Percentiles rank a stretch among this genome's conserved stretches.
These are phyloP conservation scores for Bombus polaris DNA, from an alignment of 1,140 invertebrate species.

Conservation along the genomic window DNA sequence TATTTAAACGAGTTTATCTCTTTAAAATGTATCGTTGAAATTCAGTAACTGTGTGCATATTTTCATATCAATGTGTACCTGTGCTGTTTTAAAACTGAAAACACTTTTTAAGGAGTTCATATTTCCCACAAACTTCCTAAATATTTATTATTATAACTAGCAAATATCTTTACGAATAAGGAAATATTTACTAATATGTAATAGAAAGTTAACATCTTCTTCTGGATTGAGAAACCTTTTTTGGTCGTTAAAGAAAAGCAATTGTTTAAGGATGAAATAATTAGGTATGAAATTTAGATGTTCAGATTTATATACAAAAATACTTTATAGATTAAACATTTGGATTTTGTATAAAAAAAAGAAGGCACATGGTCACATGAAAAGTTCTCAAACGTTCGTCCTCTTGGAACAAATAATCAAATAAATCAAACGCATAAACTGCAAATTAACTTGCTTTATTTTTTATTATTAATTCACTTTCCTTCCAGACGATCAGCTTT, in stretches of 20 bases:
- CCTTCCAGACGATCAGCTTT: too few relatives aligned
- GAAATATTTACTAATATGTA: neutral
- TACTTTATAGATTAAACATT: too few relatives aligned
- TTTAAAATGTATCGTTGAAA: neutral
- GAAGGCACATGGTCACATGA: fast-evolving
- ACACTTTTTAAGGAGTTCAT: neutral
- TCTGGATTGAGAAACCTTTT: neutral
- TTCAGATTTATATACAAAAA: too few relatives aligned
- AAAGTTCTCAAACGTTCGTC: too few relatives aligned
- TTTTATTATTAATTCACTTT: too few relatives aligned
- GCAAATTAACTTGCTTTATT: neutral
- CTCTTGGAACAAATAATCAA: too few relatives aligned
- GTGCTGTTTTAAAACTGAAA: neutral
- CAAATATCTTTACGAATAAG: neutral
- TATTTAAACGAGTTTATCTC: neutral
- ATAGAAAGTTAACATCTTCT: neutral
- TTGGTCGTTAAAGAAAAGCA: too few relatives aligned
- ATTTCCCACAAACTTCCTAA: too few relatives aligned
- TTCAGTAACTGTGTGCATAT: neutral
- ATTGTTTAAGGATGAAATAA: neutral
- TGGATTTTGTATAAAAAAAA: neutral
- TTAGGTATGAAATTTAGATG: neutral
- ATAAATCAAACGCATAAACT: neutral
- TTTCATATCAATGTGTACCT: neutral
- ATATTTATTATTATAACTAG: too few relatives aligned